Conservation (phyloP, 2,113 vertebrate genomes). For the Corythoichthys intestinalis region DNA sequence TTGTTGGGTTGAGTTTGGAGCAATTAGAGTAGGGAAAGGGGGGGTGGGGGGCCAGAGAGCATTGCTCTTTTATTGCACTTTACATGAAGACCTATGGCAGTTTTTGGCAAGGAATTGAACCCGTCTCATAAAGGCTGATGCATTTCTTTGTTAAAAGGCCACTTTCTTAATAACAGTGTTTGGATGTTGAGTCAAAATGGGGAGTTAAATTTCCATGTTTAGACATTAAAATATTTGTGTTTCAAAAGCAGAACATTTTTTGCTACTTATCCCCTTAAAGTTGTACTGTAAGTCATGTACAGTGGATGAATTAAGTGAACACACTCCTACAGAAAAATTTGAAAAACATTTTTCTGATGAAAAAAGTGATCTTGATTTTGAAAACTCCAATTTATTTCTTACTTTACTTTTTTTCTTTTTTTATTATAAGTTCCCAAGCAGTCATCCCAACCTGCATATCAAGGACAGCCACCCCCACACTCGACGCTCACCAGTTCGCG, state of each 20-base stretch:
- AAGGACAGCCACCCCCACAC: too few relatives aligned
- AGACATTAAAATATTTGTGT: constrained; percentile 33
- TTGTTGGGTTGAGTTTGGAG: constrained; percentile 69
- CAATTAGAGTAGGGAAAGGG: constrained; percentile 55
- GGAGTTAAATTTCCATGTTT: constrained; percentile 9
- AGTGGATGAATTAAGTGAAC: constrained; percentile 1
- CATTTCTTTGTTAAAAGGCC: constrained; percentile 40
- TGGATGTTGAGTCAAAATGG: constrained; percentile 52
- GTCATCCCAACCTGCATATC: too few relatives aligned
- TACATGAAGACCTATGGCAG: constrained; percentile 61
- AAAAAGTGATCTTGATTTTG: neutral
- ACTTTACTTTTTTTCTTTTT: too few relatives aligned
- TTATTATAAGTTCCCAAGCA: too few relatives aligned
- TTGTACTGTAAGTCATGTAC: constrained; percentile 49
- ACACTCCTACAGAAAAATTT: neutral
- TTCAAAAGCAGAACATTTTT: constrained; percentile 42
- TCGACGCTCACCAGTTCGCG: too few relatives aligned
- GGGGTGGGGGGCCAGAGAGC: constrained; percentile 60
- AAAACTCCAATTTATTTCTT: neutral
- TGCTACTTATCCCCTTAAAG: constrained; percentile 64
- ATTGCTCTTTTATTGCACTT: constrained; percentile 67
- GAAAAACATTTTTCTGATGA: neutral
- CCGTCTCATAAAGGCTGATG: constrained; percentile 51
- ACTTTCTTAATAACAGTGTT: constrained; percentile 51
- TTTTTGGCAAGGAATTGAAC: constrained; percentile 52